Percentiles rank a stretch among this genome's conserved stretches.
phyloP scores from a whole-genome alignment of 1,140 invertebrate species.

The Leptinotarsa texana region DNA sequence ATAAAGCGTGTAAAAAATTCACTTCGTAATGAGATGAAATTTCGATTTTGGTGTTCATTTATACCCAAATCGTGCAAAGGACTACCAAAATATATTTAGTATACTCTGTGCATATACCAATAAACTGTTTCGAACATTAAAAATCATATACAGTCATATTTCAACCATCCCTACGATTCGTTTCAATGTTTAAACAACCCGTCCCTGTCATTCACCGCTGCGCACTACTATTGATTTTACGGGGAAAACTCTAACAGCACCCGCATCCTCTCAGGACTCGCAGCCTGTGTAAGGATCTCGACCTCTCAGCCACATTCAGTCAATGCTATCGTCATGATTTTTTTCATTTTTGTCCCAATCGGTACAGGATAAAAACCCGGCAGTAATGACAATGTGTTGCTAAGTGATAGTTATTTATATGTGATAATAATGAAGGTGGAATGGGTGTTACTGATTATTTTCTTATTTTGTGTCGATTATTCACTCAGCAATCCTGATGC shows the following conservation, averaged over 20 bases:
- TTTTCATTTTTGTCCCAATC: conserved; percentile 24
- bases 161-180: too few species aligned
- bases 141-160: too few species aligned
- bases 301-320: conserved; percentile 9
- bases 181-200: neutral
- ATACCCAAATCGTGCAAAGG: too few species aligned
- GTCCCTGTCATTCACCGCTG: neutral
- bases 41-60: too few species aligned
- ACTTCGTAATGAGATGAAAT: too few species aligned
- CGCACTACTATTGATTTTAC: conserved; percentile 12
- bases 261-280: conserved; percentile 6
- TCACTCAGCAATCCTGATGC: conserved; percentile 77
- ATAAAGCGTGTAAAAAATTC: too few species aligned
- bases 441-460: conserved; percentile 29
- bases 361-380: too few species aligned
- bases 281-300: conserved; percentile 14
- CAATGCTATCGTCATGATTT: neutral
- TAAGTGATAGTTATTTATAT: conserved; percentile 13
- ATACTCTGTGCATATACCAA: too few species aligned
- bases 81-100: too few species aligned
- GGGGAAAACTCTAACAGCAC: neutral
- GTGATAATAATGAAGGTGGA: conserved; percentile 24
- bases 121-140: too few species aligned
- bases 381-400: neutral
- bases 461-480: conserved; percentile 32